Conservation (phyloP, 2,888 invertebrate species). For the Mesoligia furuncula region DNA sequence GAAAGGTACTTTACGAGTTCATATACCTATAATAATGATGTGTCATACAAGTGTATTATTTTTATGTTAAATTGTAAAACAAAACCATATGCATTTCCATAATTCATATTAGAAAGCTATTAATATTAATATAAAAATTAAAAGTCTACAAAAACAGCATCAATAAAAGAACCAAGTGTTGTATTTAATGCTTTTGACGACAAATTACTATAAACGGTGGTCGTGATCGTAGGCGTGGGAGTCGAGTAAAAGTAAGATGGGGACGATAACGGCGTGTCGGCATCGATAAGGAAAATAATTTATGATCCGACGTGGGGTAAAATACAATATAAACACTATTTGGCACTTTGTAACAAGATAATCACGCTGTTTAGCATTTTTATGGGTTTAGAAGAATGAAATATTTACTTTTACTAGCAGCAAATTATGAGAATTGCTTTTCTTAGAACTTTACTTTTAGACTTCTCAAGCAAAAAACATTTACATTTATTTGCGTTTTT, state of each 20-base stretch:
- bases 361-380: slow-evolving; percentile 63
- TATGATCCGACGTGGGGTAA: slow-evolving; percentile 72
- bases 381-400: slow-evolving; percentile 64
- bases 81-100: slow-evolving; percentile 18
- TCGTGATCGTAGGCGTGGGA: slow-evolving; percentile 79
- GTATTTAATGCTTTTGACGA: slow-evolving; percentile 76
- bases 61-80: slow-evolving; percentile 70
- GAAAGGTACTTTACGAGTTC: slow-evolving; percentile 81
- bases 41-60: slow-evolving; percentile 77
- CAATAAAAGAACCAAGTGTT: slow-evolving; percentile 72
- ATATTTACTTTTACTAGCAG: slow-evolving; percentile 53
- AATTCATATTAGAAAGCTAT: slow-evolving; percentile 42
- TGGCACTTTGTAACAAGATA: slow-evolving; percentile 64
- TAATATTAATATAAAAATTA: slow-evolving; percentile 44
- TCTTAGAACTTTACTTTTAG: slow-evolving; percentile 19
- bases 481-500: neutral
- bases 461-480: neutral
- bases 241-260: slow-evolving; percentile 79
- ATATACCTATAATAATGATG: slow-evolving; percentile 82
- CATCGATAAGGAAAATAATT: slow-evolving; percentile 80
- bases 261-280: slow-evolving; percentile 78
- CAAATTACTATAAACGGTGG: slow-evolving; percentile 82
- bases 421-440: slow-evolving; percentile 30
- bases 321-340: slow-evolving; percentile 66
- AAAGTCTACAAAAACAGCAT: slow-evolving; percentile 66